These are phyloP conservation scores for Otis tarda DNA, from an alignment of 2,113 vertebrate genomes.

Conservation along the genomic window DNA sequence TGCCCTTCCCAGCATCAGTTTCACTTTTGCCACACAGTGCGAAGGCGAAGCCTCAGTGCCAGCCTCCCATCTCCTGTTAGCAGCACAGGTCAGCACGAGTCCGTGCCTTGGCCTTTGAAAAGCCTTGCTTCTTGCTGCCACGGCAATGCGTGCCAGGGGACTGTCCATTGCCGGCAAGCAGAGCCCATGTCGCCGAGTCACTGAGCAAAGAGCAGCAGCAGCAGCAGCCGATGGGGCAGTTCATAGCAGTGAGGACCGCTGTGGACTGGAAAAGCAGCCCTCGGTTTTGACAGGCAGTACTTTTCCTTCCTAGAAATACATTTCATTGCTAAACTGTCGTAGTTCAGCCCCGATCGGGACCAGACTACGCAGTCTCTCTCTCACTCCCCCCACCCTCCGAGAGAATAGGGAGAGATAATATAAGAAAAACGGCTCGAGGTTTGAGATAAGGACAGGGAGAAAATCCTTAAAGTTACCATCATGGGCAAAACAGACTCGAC, in stretches of 20 bases:
- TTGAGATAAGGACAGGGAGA: too few relatives aligned
- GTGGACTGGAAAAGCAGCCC: neutral
- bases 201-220: neutral
- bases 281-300: neutral
- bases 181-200: fast-evolving
- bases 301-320: neutral
- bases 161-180: fast-evolving
- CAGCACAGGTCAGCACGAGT: neutral
- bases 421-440: too few relatives aligned
- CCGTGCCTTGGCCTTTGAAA: fast-evolving
- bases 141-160: fast-evolving
- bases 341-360: too few relatives aligned
- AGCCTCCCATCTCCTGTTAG: neutral
- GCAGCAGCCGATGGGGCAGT: neutral
- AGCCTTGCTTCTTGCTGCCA: neutral
- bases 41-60: neutral
- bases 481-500: too few relatives aligned
- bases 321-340: neutral
- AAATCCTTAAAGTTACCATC: too few relatives aligned
- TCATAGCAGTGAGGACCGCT: fast-evolving
- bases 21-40: neutral
- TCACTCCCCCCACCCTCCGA: too few relatives aligned
- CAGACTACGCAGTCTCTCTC: too few relatives aligned
- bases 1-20: neutral
- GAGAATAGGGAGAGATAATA: too few relatives aligned